phyloP scores from a whole-genome alignment of 2,797 vertebrate genomes.

The Myioborus miniatus region DNA sequence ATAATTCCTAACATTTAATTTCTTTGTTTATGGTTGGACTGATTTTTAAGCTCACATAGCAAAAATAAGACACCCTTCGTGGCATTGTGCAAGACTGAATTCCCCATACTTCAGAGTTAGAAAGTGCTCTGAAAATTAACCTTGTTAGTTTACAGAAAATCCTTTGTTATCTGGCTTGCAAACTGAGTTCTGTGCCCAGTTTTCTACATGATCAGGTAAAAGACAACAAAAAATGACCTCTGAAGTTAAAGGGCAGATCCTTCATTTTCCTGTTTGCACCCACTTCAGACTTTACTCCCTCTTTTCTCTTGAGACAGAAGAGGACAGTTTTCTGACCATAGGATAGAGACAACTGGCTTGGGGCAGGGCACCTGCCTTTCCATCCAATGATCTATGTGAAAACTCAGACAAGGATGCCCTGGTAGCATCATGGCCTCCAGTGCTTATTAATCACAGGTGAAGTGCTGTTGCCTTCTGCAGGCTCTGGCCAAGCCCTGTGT shows the following conservation, averaged over 20 bases:
- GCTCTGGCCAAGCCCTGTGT: not conserved
- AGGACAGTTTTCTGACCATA: fast-evolving
- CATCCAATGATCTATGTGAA: not conserved
- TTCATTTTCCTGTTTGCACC: not conserved
- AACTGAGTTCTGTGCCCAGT: not conserved
- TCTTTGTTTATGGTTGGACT: constrained; percentile 10
- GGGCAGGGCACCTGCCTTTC: not conserved
- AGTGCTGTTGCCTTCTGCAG: not conserved
- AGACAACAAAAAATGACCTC: not conserved
- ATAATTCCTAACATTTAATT: not conserved
- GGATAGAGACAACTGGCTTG: not conserved
- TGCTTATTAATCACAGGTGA: not conserved
- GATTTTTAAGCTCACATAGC: not conserved
- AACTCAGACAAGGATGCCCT: not conserved
- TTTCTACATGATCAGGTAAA: not conserved
- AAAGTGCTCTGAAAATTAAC: not conserved
- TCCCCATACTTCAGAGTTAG: not conserved
- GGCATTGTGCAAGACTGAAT: not conserved
- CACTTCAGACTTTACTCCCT: not conserved
- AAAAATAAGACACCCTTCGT: not conserved
- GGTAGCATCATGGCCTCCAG: not conserved
- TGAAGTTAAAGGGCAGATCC: not conserved
- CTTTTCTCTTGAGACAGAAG: not conserved
- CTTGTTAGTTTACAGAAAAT: not conserved
- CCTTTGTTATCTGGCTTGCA: not conserved